Percentiles rank a stretch among this genome's conserved stretches.
These are phyloP conservation scores for Erythrocebus patas DNA, from an alignment of 2,113 vertebrate genomes.

Conservation along the genomic window DNA sequence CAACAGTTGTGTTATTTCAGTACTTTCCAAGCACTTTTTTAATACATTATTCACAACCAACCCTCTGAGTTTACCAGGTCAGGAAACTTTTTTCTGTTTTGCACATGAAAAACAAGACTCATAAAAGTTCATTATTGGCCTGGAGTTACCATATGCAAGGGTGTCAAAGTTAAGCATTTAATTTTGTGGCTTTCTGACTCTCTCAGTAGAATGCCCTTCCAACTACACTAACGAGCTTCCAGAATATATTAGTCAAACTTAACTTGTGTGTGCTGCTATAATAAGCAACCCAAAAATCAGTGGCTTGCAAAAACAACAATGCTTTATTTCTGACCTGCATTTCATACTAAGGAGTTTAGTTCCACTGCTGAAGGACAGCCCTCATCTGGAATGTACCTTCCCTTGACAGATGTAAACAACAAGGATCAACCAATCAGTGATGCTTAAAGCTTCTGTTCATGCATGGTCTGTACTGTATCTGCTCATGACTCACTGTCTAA, in stretches of 20 bases:
- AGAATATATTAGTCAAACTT: background rate
- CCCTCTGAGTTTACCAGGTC: background rate
- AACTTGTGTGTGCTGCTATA: background rate
- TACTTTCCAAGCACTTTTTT: constrained; percentile 30
- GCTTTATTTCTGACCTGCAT: background rate
- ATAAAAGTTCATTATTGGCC: background rate
- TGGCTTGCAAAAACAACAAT: background rate
- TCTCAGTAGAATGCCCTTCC: background rate
- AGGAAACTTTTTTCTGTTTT: constrained; percentile 6
- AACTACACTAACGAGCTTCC: background rate
- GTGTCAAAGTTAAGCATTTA: background rate
- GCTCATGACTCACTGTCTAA: background rate
- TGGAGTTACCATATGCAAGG: background rate
- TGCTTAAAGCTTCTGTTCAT: background rate
- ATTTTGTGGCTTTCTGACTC: background rate
- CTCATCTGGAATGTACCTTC: background rate
- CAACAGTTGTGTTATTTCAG: background rate
- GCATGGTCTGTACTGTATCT: background rate
- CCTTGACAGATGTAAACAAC: background rate
- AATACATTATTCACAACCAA: constrained; percentile 6
- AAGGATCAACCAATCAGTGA: background rate
- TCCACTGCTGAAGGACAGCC: background rate
- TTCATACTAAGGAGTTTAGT: background rate
- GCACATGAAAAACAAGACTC: background rate
- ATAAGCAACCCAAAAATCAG: background rate